Evolutionary conservation across 2,888 invertebrate genomes (phyloP), one percentile per base, ranked within the genome.

Genomic region (Dynastes hyllus): DNA sequence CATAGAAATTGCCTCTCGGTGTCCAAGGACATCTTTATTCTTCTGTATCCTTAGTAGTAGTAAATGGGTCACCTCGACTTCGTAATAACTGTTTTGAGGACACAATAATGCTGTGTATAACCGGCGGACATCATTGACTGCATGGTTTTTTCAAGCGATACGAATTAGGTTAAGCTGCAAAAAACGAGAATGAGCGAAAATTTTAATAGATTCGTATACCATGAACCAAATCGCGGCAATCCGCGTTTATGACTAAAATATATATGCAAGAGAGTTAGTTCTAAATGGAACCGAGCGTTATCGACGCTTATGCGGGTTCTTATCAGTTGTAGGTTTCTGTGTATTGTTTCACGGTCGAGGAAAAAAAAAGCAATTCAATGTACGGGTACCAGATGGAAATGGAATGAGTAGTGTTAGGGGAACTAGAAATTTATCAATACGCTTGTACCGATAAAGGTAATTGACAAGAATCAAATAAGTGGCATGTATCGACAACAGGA

Each of bases 1-100:
- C 96, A 96, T 85, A 96, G 89, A 86, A 94, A 94, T 88, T 95
- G 94, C 88, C 94, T 94, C 89, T 96, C 96, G 84, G 92, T 91
- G 86, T 94, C 94, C 88, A 90, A 88, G 71, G 88, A 88, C 89
- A 89, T 89, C 51, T 78, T 76, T 50, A 51, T 71, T 76, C 58
- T 11, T 63, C 32, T 63, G 3, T 58, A 22, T 16, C 22, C 55
- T 67, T 67, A 67, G 11, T 45, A 45, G 8, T 45, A 11, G 66
- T 83, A 84, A 85, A 80, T 82, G 84, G 86, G 87, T 87, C 87
- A 87, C 86, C 86, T 87, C 73, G 13, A 13, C 66, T 80, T 81
- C 80, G 71, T 82, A 45, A 61, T 75, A 50, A 61, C 73, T 45
- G 61, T n/a, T 75, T 61, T 75, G 37, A 75, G 73, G 73, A 45